Percentiles rank a stretch among this genome's conserved stretches.
phyloP scores from a whole-genome alignment of 2,888 invertebrate genomes.

The Atherix ibis region DNA sequence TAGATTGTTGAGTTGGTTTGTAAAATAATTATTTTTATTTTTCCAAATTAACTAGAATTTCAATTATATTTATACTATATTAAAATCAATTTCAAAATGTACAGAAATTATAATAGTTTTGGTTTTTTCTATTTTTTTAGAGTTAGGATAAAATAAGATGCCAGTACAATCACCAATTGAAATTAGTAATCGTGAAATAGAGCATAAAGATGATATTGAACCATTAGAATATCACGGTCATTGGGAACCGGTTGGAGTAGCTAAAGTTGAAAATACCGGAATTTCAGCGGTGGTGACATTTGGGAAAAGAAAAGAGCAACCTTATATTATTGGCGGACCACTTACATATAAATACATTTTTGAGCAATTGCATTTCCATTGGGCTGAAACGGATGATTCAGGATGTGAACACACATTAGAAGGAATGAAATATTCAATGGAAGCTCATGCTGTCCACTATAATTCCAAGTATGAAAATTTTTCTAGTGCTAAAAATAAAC shows the following conservation, averaged over 20 bases:
- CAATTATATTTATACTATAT: too few relatives aligned
- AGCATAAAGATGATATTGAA: slow-evolving; percentile 31
- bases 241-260: slow-evolving; percentile 32
- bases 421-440: slow-evolving; percentile 56
- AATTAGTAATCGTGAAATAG: slow-evolving; percentile 30
- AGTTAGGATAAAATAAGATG: slow-evolving; percentile 16
- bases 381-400: slow-evolving; percentile 56
- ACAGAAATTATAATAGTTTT: too few relatives aligned
- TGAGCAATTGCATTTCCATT: slow-evolving; percentile 69
- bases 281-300: slow-evolving; percentile 44
- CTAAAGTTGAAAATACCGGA: slow-evolving; percentile 30
- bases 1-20: too few relatives aligned
- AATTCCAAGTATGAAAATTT: slow-evolving; percentile 51
- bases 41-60: too few relatives aligned
- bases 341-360: slow-evolving; percentile 50
- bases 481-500: slow-evolving; percentile 46
- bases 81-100: neutral
- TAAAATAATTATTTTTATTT: too few relatives aligned
- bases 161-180: slow-evolving; percentile 33
- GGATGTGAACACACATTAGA: slow-evolving; percentile 69
- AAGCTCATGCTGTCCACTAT: slow-evolving; percentile 66
- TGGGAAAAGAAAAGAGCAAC: slow-evolving; percentile 38
- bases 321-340: slow-evolving; percentile 47
- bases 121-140: neutral
- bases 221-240: slow-evolving; percentile 32